Conservation (phyloP, 2,888 invertebrate genomes). For the Hartigia nigra region DNA sequence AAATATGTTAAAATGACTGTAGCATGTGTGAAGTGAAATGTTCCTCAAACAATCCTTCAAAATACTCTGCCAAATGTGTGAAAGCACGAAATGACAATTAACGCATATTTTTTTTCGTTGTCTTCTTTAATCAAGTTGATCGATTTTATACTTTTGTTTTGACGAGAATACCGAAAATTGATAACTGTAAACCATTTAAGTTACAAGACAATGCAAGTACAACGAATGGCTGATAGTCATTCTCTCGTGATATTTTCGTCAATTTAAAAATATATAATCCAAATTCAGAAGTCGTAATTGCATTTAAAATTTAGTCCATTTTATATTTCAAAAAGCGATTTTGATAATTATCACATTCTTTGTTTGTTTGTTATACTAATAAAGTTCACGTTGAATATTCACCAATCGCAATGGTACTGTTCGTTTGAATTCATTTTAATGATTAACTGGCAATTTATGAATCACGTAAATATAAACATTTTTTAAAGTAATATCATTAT, state of each 20-base stretch:
- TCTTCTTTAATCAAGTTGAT: not conserved
- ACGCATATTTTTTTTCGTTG: not conserved
- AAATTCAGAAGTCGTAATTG: too few relatives aligned
- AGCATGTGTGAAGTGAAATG: conserved; percentile 40
- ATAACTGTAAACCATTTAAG: not conserved
- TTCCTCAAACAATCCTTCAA: conserved; percentile 40
- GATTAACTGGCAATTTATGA: not conserved
- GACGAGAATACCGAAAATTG: not conserved
- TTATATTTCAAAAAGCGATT: not conserved
- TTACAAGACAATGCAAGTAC: too few relatives aligned
- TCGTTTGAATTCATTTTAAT: not conserved
- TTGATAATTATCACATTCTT: not conserved
- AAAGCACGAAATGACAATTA: not conserved
- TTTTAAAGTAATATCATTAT: not conserved
- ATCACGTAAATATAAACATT: not conserved
- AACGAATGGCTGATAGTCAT: too few relatives aligned
- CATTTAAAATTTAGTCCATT: too few relatives aligned
- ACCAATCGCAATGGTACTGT: not conserved
- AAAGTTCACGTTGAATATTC: not conserved
- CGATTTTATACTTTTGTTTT: not conserved
- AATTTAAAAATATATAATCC: too few relatives aligned
- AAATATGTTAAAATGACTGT: conserved; percentile 35
- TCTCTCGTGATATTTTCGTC: too few relatives aligned
- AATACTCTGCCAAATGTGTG: conserved; percentile 47
- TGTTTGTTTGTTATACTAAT: not conserved